These are phyloP conservation scores for Oscheius sp. DNA, from an alignment of 2,888 invertebrate genomes.

Conservation along the genomic window DNA sequence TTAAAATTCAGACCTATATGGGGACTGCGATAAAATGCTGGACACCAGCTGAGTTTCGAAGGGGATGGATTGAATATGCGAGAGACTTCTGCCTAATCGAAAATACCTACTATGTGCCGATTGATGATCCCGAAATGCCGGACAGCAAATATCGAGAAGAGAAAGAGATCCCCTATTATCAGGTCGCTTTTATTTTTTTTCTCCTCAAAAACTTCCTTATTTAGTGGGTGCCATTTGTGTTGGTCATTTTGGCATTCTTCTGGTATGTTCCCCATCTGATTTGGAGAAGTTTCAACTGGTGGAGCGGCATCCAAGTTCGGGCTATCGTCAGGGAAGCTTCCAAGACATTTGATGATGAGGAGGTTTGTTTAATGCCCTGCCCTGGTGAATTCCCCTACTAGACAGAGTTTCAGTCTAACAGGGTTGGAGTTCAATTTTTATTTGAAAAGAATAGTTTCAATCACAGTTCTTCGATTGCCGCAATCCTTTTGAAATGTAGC, in stretches of 20 bases:
- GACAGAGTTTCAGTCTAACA: too few species aligned
- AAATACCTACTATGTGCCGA: constrained; percentile 72
- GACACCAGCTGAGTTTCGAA: constrained; percentile 65
- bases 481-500: too few species aligned
- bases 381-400: too few species aligned
- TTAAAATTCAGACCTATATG: constrained; percentile 27
- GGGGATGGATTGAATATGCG: constrained; percentile 73
- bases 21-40: constrained; percentile 64
- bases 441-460: too few species aligned
- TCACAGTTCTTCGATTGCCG: too few species aligned
- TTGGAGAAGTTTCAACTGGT: constrained; percentile 70
- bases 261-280: constrained; percentile 67
- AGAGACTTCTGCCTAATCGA: constrained; percentile 74
- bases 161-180: constrained; percentile 62
- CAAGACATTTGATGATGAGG: constrained; percentile 1
- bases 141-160: constrained; percentile 44
- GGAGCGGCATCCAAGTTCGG: constrained; percentile 51
- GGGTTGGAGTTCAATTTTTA: too few species aligned
- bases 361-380: too few species aligned
- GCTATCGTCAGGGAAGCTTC: constrained; percentile 38
- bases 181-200: constrained; percentile 41
- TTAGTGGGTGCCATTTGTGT: constrained; percentile 69
- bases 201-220: not conserved
- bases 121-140: constrained; percentile 55
- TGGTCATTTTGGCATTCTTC: constrained; percentile 66